Conservation (phyloP, 2,797 vertebrate genomes). For the Pseudochromis fuscus region DNA sequence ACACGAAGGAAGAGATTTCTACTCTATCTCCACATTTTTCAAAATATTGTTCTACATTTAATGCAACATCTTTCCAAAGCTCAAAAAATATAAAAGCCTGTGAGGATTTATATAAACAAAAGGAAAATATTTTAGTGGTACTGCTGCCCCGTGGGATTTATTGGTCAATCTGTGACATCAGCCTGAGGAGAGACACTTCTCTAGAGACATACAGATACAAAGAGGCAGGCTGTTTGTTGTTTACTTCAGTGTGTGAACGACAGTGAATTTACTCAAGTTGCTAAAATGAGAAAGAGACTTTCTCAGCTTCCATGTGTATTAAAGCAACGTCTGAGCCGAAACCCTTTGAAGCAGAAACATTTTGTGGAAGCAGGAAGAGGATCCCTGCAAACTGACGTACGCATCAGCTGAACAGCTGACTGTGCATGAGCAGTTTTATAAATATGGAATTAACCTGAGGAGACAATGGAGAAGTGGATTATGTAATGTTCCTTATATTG, state of each 20-base stretch:
- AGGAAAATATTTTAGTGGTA: slow-evolving; percentile 30
- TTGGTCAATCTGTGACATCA: slow-evolving; percentile 45
- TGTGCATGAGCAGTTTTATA: background rate
- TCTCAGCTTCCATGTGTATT: too few relatives aligned
- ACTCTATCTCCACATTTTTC: slow-evolving; percentile 16
- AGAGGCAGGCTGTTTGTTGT: slow-evolving; percentile 23
- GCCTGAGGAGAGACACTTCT: slow-evolving; percentile 54
- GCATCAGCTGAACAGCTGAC: background rate
- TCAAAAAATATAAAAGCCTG: slow-evolving; percentile 43
- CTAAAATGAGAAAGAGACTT: too few relatives aligned
- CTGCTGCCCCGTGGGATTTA: slow-evolving; percentile 25
- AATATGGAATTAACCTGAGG: slow-evolving; percentile 15
- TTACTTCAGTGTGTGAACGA: background rate
- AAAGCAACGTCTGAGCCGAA: too few relatives aligned
- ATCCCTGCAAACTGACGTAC: background rate
- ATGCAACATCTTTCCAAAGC: slow-evolving; percentile 58
- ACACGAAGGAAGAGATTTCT: slow-evolving; percentile 38
- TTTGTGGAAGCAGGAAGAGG: too few relatives aligned
- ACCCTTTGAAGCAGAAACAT: too few relatives aligned
- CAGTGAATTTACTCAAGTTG: too few relatives aligned
- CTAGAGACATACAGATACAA: slow-evolving; percentile 34
- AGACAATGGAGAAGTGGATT: background rate
- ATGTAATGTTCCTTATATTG: background rate
- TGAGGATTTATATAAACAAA: slow-evolving; percentile 48
- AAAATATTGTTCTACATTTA: slow-evolving; percentile 44